Evolutionary conservation across 2,888 invertebrate genomes (phyloP).

Genomic region (Pherbina coryleti): DNA sequence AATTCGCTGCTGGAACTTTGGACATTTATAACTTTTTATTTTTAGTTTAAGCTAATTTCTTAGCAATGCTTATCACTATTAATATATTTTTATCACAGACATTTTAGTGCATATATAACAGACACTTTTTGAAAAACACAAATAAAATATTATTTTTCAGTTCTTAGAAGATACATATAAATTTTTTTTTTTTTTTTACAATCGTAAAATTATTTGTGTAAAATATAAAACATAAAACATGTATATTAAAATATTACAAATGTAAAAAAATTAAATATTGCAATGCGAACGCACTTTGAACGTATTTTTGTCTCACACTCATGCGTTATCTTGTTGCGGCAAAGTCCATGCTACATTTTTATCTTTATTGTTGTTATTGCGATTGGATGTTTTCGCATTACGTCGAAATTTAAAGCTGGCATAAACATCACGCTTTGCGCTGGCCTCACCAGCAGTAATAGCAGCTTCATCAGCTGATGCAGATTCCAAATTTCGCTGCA

Average conservation of each 20-base stretch:
- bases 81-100: constrained; percentile 48
- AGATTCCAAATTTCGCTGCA: constrained; percentile 58
- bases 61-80: constrained; percentile 38
- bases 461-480: neutral
- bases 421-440: constrained; percentile 60
- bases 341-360: constrained; percentile 63
- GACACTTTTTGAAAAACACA: constrained; percentile 37
- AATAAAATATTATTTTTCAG: neutral
- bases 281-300: neutral
- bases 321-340: constrained; percentile 46
- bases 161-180: neutral
- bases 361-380: constrained; percentile 59
- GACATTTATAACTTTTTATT: too few relatives aligned
- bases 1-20: too few relatives aligned
- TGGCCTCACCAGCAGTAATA: constrained; percentile 6
- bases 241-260: constrained; percentile 13
- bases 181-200: neutral
- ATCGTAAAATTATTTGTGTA: neutral
- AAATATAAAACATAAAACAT: neutral
- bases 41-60: neutral
- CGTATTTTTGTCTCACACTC: constrained; percentile 25
- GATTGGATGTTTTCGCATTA: constrained; percentile 53
- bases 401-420: constrained; percentile 66
- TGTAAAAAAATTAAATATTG: constrained; percentile 21
- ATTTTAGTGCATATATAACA: constrained; percentile 45